A percentile compares a stretch with the other conserved stretches of the same genome.
Conservation (phyloP, 2,113 vertebrate genomes). For the Amphilophus citrinellus region DNA sequence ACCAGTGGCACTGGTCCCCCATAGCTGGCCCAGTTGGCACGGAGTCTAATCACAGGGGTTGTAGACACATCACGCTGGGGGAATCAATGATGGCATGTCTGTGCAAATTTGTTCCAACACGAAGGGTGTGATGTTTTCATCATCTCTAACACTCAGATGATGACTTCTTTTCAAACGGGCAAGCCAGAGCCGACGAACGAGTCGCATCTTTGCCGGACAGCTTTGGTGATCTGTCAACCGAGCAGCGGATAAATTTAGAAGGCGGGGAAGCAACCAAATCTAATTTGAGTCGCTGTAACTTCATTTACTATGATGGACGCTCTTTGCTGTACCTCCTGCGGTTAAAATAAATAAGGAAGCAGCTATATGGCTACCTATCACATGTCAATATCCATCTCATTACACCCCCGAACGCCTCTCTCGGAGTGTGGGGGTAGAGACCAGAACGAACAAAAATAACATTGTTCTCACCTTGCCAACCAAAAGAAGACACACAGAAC, state of each 20-base stretch:
- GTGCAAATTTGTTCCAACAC: conserved; percentile 42
- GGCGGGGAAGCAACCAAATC: conserved; percentile 28
- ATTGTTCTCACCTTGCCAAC: background rate
- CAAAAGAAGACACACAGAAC: background rate
- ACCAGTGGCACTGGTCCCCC: conserved; percentile 1
- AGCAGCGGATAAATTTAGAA: conserved; percentile 21
- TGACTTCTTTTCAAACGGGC: conserved; percentile 42
- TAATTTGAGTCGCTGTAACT: conserved; percentile 45
- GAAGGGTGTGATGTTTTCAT: conserved; percentile 50
- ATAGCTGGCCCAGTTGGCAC: conserved; percentile 47
- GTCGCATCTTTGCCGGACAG: background rate
- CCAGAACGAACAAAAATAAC: background rate
- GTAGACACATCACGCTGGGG: conserved; percentile 37
- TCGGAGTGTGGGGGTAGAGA: background rate
- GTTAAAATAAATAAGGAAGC: conserved; percentile 19
- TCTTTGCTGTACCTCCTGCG: background rate
- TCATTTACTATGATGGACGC: conserved; percentile 56
- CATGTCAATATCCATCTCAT: conserved; percentile 44
- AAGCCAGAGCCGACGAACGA: background rate
- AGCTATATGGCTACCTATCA: conserved; percentile 10
- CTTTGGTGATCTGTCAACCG: conserved; percentile 40
- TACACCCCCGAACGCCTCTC: background rate
- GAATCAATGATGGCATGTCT: conserved; percentile 46
- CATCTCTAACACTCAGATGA: conserved; percentile 20
- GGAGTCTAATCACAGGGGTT: conserved; percentile 33